Evolutionary conservation across 2,888 invertebrate species (phyloP).

Genomic region (Macrosiphum euphorbiae): DNA sequence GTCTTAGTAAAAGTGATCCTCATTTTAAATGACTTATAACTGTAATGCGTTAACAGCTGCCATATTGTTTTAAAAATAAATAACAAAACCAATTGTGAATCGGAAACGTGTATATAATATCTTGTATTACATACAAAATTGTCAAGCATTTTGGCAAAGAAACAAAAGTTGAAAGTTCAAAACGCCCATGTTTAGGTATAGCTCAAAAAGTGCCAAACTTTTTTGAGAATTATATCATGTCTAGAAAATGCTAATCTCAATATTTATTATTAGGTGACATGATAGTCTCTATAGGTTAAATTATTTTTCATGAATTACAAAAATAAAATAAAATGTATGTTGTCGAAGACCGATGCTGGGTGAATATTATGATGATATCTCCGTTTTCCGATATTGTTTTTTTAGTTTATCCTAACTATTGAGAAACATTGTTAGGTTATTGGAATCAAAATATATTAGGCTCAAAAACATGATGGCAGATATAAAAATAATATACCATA

Average conservation of each 20-base stretch:
- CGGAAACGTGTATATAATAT: background rate
- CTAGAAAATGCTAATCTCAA: background rate
- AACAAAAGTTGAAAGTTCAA: background rate
- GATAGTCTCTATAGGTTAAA: background rate
- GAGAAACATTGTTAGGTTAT: background rate
- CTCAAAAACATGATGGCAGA: background rate
- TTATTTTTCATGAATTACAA: background rate
- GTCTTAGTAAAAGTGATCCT: background rate
- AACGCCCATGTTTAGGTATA: background rate
- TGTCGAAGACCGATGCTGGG: background rate
- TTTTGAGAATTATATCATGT: background rate
- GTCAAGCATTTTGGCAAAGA: background rate
- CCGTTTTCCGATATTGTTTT: background rate
- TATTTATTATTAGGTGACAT: background rate
- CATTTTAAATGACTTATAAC: background rate
- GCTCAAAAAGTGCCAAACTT: background rate
- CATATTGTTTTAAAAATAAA: background rate
- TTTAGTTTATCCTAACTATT: background rate
- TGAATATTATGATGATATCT: background rate
- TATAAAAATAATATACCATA: background rate
- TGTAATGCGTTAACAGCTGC: background rate
- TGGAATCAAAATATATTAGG: background rate
- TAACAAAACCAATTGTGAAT: background rate
- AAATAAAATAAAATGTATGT: background rate
- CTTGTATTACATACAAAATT: background rate